Evolutionary conservation across 2,113 vertebrate species (phyloP), one percentile per base, ranked within the genome.

Genomic region (Neopipo cinnamomea): DNA sequence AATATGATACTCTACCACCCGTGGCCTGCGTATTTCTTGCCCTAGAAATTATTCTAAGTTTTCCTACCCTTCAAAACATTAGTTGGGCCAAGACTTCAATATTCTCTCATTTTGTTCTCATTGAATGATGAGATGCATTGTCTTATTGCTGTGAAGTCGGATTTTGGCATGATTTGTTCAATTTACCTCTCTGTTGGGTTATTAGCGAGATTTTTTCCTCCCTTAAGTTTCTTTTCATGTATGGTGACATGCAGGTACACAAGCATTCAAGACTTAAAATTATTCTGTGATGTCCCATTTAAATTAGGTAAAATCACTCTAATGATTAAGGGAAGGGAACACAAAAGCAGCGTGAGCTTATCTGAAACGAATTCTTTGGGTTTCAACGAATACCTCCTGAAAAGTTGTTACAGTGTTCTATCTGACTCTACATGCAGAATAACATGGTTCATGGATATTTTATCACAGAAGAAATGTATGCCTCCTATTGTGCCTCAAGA

Each of bases 401-500:
- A 96, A 94, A 95, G 74, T 85, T 93, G 63, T 95, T 94, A 88
- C 0, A 3, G n/a, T 62, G 23, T 96, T 96, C 89, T 82, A 88
- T 93, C 89, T 89, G 59, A 19, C 42, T 95, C 58, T 76, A 86
- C 89, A 83, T 80, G 82, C 78, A 88, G 85, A 85, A 91, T 93
- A 83, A 89, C 72, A 94, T 5, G 68, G 44, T 52, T 96, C 95
- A 94, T 83, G 39, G 95, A 90, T 96, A 92, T 95, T 96, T 97
- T 95, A 96, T 96, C 90, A 93, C 63, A 94, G 85, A 47, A 47
- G 55, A 92, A 88, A 78, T 35, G 7, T 28, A 10, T 75, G 61
- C 90, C 92, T 93, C 95, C 95, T 67, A 85, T 91, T 91, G 93
- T 93, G 95, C 56, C 39, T 81, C 56, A 63, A 77, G 78, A 90